Base-by-base conservation (phyloP, 1,140 invertebrate genomes). In the Spodoptera litura region DNA sequence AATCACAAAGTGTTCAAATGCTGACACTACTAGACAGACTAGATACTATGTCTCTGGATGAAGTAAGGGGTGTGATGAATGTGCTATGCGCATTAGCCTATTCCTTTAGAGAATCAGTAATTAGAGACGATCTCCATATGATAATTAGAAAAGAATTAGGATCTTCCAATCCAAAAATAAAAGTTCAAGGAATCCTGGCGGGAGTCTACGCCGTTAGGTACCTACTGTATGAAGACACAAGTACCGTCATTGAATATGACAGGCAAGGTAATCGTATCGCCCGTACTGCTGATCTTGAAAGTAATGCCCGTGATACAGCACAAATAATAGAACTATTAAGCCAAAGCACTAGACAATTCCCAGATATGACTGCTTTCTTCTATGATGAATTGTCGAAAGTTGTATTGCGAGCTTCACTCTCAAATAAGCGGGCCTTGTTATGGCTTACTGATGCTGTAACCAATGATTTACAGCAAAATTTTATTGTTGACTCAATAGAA, bases 341-440 rank as follows among this genome's bases (percentile, higher is more conserved):
- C 72, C 79, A 88, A 27, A 95, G 93, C 64, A 93, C 91, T 11
- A 84, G 81, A 62, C 88, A 93, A 52, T 91, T 90, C 81, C 93
- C 96, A 2, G 95, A 96, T 78, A 94, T 95, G 64, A 91, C 96
- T 81, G 96, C 96, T 20, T 93, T 97, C 20, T 97, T 96, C 86
- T 97, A 97, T 88, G 97, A 98, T 93, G 96, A 97, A 88, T 88
- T 98, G 35, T 95, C 96, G 12, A 91, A 94, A 73, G 91, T 97
- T 59, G 93, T 97, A 66, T 88, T 89, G 35, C 87, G 93, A 72
- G 87, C 89, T 61, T 70, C 93, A 78, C 73, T 92, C 81, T 94
- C 97, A 52, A 95, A 97, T 85, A 88, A 92, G 81, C 84, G 95
- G 25, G 97, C 97, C 86, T 79, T 97, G 11, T 84, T 87, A n/a